Evolutionary conservation across 2,888 invertebrate species (phyloP).

Genomic region (Leucania comma): DNA sequence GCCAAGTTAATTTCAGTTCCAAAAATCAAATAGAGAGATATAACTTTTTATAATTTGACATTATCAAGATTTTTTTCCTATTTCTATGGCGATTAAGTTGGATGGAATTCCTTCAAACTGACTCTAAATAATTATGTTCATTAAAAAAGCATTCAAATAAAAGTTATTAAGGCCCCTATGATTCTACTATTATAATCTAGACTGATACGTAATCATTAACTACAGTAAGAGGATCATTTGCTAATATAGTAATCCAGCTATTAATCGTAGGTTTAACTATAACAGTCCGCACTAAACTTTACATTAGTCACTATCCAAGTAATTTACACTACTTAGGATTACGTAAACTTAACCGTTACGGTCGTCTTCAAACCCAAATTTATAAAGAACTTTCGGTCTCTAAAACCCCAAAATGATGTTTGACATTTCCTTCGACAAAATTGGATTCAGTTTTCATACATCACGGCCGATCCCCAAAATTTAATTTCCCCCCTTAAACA

Average conservation of each 20-base stretch:
- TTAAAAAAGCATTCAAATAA: too few species aligned
- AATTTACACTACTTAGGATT: slow-evolving; percentile 58
- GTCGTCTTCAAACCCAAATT: slow-evolving; percentile 49
- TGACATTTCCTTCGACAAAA: slow-evolving; percentile 48
- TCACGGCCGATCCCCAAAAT: slow-evolving; percentile 50
- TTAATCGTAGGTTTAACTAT: slow-evolving; percentile 54
- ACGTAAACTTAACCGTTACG: slow-evolving; percentile 34
- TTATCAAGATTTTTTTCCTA: too few species aligned
- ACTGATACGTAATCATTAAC: slow-evolving; percentile 21
- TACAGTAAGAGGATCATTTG: slow-evolving; percentile 41
- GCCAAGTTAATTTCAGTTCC: too few species aligned
- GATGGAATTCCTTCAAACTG: not conserved
- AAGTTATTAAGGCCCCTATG: not conserved
- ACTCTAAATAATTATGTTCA: not conserved
- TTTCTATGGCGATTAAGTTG: not conserved
- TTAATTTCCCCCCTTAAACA: slow-evolving; percentile 57
- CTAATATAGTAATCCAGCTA: slow-evolving; percentile 49
- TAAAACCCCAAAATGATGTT: slow-evolving; percentile 54
- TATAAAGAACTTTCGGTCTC: slow-evolving; percentile 46
- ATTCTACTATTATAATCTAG: not conserved
- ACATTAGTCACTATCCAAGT: slow-evolving; percentile 51
- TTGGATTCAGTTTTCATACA: slow-evolving; percentile 59
- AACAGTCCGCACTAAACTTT: slow-evolving; percentile 44
- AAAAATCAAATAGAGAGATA: too few species aligned
- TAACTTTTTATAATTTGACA: too few species aligned